These are phyloP conservation scores for Poeciliopsis paucimaculata DNA, from an alignment of 2,797 vertebrate genomes.

Conservation along the genomic window DNA sequence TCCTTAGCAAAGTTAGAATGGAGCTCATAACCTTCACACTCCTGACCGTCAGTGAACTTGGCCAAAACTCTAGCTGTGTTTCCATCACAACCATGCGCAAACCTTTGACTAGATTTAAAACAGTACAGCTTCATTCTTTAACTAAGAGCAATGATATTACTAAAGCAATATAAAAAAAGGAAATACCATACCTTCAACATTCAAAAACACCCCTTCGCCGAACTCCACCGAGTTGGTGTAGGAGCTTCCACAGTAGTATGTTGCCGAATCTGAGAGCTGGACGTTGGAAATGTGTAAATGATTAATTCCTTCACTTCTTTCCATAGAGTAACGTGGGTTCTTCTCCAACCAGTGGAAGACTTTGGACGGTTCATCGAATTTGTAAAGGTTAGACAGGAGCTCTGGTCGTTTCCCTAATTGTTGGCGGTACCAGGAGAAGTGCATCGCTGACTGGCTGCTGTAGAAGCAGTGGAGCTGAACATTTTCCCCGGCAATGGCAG, in stretches of 20 bases:
- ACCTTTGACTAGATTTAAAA: no score
- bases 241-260: constrained; percentile 70
- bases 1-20: not conserved
- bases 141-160: not conserved
- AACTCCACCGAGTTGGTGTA: constrained; percentile 16
- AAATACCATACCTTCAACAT: not conserved
- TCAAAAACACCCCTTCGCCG: not conserved
- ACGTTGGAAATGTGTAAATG: constrained; percentile 60
- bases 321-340: constrained; percentile 46
- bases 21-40: not conserved
- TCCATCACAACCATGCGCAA: no score
- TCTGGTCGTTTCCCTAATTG: not conserved
- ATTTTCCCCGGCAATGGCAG: not conserved
- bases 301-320: constrained; percentile 36
- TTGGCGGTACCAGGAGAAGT: constrained; percentile 75
- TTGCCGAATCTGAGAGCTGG: constrained; percentile 60
- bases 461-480: not conserved
- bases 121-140: not conserved
- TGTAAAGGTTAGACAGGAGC: not conserved
- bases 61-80: not conserved
- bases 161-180: not conserved
- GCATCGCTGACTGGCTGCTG: constrained; percentile 54
- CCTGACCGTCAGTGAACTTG: not conserved
- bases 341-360: not conserved
- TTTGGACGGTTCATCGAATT: not conserved